These are phyloP conservation scores for Heliocidaris erythrogramma DNA, from an alignment of 35 echinoderm and acorn worm species.

Conservation along the genomic window DNA sequence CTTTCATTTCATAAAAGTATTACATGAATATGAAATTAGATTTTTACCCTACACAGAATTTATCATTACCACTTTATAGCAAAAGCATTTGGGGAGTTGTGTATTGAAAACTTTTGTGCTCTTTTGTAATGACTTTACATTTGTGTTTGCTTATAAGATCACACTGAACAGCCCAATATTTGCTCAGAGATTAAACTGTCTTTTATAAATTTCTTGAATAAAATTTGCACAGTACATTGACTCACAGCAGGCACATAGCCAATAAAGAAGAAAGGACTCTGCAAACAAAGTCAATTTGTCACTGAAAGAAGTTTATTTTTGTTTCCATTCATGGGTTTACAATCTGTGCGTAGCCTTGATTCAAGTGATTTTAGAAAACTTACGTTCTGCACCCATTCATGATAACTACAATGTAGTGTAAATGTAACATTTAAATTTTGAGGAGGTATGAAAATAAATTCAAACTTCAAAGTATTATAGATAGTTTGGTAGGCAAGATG, in stretches of 20 bases:
- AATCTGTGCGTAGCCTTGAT: no score
- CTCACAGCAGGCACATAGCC: background rate
- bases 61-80: no score
- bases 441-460: no score
- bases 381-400: no score
- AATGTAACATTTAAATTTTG: no score
- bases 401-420: no score
- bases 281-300: background rate
- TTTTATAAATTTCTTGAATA: background rate
- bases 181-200: background rate
- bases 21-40: no score
- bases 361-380: no score
- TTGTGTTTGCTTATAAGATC: background rate
- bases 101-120: background rate
- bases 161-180: background rate
- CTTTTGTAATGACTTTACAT: background rate
- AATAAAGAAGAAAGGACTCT: background rate
- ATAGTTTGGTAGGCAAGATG: no score
- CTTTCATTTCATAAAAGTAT: no score
- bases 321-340: background rate
- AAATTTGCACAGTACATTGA: background rate
- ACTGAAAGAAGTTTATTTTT: background rate
- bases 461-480: no score
- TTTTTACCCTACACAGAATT: no score
- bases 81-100: background rate